Evolutionary conservation across 2,113 vertebrate genomes (phyloP).

Genomic region (Penelope pileata): DNA sequence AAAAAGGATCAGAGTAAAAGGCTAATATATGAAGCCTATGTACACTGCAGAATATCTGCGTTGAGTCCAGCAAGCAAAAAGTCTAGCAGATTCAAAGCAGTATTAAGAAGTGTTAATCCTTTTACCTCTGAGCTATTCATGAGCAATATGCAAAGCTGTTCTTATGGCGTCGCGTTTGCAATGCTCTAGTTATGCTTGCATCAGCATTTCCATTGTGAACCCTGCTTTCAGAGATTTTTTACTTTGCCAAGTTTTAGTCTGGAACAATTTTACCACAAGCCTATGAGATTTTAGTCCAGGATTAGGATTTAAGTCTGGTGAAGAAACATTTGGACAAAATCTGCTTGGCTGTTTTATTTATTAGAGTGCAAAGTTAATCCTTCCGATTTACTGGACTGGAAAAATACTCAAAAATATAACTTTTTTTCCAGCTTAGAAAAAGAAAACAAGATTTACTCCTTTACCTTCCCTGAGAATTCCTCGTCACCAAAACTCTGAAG

Average conservation of each 20-base stretch:
- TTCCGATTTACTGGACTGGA: constrained; percentile 22
- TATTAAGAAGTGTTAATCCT: constrained; percentile 70
- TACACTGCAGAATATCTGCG: constrained; percentile 45
- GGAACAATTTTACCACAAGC: constrained; percentile 66
- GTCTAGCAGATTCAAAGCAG: constrained; percentile 61
- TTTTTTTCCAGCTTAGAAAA: background rate
- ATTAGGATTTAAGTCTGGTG: constrained; percentile 57
- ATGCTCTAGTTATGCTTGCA: constrained; percentile 65
- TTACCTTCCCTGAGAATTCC: background rate
- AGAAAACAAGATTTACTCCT: background rate
- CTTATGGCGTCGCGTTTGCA: constrained; percentile 54
- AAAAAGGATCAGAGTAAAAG: constrained; percentile 26
- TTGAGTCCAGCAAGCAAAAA: constrained; percentile 62
- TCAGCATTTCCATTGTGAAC: constrained; percentile 70
- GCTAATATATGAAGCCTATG: background rate
- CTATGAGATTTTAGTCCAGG: constrained; percentile 59
- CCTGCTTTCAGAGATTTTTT: constrained; percentile 62
- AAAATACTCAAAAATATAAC: constrained; percentile 6
- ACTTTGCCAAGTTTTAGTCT: constrained; percentile 61
- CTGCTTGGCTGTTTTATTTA: constrained; percentile 66
- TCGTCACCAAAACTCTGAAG: background rate
- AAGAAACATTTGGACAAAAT: constrained; percentile 67
- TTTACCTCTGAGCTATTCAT: constrained; percentile 74
- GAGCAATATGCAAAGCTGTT: constrained; percentile 69
- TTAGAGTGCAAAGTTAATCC: constrained; percentile 52